A percentile compares a stretch with the other conserved stretches of the same genome.
Evolutionary conservation across 2,113 vertebrate genomes (phyloP).

Genomic region (Columbina picui): DNA sequence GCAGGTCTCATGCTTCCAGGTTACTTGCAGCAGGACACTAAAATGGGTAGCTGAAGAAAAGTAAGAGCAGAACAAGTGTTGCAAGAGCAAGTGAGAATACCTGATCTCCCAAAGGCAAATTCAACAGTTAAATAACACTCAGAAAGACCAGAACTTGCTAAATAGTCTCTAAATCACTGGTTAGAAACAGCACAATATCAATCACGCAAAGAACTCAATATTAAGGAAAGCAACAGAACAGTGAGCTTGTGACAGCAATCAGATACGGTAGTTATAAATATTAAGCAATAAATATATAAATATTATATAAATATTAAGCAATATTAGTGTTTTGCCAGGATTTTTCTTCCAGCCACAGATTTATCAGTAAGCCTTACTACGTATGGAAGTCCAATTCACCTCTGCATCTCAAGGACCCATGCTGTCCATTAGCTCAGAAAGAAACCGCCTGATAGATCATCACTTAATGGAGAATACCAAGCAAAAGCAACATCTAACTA

Average conservation of each 20-base stretch:
- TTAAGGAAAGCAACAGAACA: not conserved
- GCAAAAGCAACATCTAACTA: not conserved
- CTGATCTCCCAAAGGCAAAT: not conserved
- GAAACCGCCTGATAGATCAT: rapidly evolving
- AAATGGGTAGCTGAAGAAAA: not conserved
- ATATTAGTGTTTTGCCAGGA: not conserved
- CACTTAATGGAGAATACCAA: not conserved
- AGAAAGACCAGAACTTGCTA: not conserved
- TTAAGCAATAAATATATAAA: no score
- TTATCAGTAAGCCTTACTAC: not conserved
- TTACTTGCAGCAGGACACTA: not conserved
- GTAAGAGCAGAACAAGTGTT: not conserved
- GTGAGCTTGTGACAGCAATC: not conserved
- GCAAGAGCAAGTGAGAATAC: not conserved
- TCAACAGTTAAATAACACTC: not conserved
- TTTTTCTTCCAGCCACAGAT: not conserved
- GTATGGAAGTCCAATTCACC: not conserved
- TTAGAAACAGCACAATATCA: not conserved
- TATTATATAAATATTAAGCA: not conserved
- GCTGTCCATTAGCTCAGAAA: not conserved
- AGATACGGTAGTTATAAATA: not conserved
- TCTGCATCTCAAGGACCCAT: not conserved
- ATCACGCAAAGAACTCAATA: not conserved
- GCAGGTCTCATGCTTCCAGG: not conserved
- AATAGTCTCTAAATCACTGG: not conserved